Evolutionary conservation across 2,888 invertebrate genomes (phyloP).

Genomic region (Tetheella fluctuosa): DNA sequence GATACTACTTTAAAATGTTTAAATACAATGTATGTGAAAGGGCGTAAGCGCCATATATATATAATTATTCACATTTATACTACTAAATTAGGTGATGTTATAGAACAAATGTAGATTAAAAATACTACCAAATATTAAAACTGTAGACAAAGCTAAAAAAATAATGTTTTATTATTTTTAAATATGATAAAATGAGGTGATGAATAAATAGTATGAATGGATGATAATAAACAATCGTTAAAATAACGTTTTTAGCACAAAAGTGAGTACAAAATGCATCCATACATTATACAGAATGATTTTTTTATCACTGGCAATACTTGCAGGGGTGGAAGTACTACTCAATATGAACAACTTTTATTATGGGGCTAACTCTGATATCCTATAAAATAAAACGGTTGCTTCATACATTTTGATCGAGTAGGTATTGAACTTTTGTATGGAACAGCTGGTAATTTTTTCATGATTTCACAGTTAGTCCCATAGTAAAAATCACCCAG

Average conservation of each 20-base stretch:
- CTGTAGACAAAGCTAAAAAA: background rate
- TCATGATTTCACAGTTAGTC: no score
- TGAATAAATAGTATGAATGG: background rate
- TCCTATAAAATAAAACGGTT: no score
- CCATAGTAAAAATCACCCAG: background rate
- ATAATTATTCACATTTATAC: constrained; percentile 1
- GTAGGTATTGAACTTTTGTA: no score
- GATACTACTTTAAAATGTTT: constrained; percentile 10
- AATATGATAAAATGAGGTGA: background rate
- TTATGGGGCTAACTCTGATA: no score
- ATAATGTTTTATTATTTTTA: background rate
- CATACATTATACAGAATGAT: no score
- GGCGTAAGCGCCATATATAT: constrained; percentile 9
- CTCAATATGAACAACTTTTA: no score
- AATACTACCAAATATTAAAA: background rate
- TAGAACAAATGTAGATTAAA: constrained; percentile 8
- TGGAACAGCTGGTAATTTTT: no score
- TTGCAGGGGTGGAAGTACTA: no score
- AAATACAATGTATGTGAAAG: constrained; percentile 9
- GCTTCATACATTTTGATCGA: no score
- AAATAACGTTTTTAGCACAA: background rate
- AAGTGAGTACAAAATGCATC: background rate
- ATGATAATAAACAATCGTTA: background rate
- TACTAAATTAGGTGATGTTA: constrained; percentile 19
- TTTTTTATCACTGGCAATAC: no score